Conservation (phyloP, 2,797 vertebrate species). For the Halcyon badia region DNA sequence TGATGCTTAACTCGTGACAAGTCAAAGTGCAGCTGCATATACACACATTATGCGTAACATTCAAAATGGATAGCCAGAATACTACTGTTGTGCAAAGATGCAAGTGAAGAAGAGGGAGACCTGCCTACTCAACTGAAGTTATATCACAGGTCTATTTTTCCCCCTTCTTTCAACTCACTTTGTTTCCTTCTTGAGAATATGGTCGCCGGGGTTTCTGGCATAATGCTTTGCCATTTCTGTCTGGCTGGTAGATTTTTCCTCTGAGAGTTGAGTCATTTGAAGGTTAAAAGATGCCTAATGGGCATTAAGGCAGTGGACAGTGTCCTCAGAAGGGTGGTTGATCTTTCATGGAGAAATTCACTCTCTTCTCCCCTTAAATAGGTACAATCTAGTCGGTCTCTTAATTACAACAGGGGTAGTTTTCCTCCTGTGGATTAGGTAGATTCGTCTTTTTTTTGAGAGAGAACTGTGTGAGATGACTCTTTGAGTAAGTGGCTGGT, state of each 20-base stretch:
- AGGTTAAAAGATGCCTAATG: background rate
- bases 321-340: background rate
- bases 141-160: background rate
- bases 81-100: background rate
- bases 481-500: background rate
- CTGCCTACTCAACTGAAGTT: background rate
- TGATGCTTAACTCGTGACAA: rapidly evolving
- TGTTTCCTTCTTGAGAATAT: background rate
- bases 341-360: background rate
- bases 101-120: background rate
- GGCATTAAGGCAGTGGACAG: too few species aligned
- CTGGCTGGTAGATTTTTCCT: background rate
- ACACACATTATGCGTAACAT: rapidly evolving
- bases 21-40: background rate
- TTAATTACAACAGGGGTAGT: rapidly evolving
- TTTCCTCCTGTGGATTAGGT: background rate
- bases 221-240: background rate
- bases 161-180: background rate
- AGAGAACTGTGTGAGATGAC: background rate
- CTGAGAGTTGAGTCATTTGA: background rate
- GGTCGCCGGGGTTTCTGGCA: background rate
- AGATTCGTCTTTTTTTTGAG: background rate
- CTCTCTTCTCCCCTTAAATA: background rate
- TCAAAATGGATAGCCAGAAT: background rate
- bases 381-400: background rate